Percentiles rank a stretch among this genome's conserved stretches.
Conservation (phyloP, 2,888 invertebrate species). For the Cataglyphis altisquamis region DNA sequence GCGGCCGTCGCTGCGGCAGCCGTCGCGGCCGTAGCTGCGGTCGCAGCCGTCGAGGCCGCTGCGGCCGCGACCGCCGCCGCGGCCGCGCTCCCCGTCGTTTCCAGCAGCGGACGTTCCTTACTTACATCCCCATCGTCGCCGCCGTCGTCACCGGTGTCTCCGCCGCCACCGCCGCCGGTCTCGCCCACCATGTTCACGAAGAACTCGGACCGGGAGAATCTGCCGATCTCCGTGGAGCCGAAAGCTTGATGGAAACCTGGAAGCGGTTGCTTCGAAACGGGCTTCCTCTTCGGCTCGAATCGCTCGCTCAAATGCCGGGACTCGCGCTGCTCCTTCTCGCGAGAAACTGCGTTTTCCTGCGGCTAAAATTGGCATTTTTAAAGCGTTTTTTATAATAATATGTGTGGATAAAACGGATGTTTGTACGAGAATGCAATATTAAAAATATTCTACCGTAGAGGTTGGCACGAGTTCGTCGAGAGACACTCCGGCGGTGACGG, state of each 20-base stretch:
- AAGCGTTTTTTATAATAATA: neutral
- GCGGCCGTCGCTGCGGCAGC: slow-evolving; percentile 4
- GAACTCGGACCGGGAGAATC: slow-evolving; percentile 90
- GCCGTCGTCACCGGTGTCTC: slow-evolving; percentile 13
- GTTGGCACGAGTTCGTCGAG: slow-evolving; percentile 60
- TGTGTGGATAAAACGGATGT: neutral
- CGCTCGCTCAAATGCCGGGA: slow-evolving; percentile 66
- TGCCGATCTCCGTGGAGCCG: slow-evolving; percentile 95
- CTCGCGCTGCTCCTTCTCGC: slow-evolving; percentile 69
- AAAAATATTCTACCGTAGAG: slow-evolving; percentile 60
- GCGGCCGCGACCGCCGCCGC: slow-evolving; percentile 11
- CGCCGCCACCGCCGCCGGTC: slow-evolving; percentile 54
- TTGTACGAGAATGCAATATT: neutral
- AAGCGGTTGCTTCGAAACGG: slow-evolving; percentile 87
- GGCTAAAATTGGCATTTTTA: slow-evolving; percentile 14
- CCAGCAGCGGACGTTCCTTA: slow-evolving; percentile 64
- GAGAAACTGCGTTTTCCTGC: slow-evolving; percentile 65
- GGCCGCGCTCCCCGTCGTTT: slow-evolving; percentile 32
- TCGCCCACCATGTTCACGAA: slow-evolving; percentile 89
- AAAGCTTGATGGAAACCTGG: slow-evolving; percentile 95
- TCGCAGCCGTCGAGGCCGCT: slow-evolving; percentile 39
- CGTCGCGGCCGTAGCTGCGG: slow-evolving; percentile 42
- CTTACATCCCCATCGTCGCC: slow-evolving; percentile 63
- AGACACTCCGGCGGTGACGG: slow-evolving; percentile 58
- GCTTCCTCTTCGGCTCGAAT: slow-evolving; percentile 73